A percentile compares a stretch with the other conserved stretches of the same genome.
These are phyloP conservation scores for Monopterus albus DNA, from an alignment of 2,113 vertebrate species.

Conservation along the genomic window DNA sequence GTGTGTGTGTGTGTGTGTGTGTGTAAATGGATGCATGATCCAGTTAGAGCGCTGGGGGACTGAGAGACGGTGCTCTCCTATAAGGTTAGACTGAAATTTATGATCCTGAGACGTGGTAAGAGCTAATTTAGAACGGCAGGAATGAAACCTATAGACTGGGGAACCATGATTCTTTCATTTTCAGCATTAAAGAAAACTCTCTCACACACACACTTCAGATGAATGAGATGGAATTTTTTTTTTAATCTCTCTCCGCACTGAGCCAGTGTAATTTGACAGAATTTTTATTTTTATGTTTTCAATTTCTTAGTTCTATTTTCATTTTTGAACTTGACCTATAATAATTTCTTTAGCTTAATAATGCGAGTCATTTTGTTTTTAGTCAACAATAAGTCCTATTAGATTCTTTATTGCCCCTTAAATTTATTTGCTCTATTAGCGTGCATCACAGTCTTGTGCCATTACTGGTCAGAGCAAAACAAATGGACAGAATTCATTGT, in stretches of 20 bases:
- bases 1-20: slow-evolving; percentile 36
- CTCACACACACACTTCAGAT: neutral
- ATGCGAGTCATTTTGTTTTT: too few species aligned
- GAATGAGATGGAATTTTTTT: slow-evolving; percentile 17
- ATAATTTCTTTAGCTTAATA: too few species aligned
- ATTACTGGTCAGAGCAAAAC: too few species aligned
- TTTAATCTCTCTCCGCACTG: slow-evolving; percentile 32
- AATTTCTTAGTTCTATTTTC: slow-evolving; percentile 47
- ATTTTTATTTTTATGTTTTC: slow-evolving; percentile 37
- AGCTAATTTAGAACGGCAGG: slow-evolving; percentile 84
- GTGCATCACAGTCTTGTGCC: too few species aligned
- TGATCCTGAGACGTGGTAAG: slow-evolving; percentile 83
- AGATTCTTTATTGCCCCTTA: too few species aligned
- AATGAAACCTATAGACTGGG: slow-evolving; percentile 60
- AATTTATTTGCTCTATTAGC: too few species aligned
- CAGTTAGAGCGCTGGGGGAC: slow-evolving; percentile 81
- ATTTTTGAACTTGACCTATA: slow-evolving; percentile 1
- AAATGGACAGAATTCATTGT: too few species aligned
- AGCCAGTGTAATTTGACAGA: slow-evolving; percentile 20
- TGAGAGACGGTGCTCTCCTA: slow-evolving; percentile 84
- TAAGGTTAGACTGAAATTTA: slow-evolving; percentile 87
- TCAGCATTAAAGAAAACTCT: slow-evolving; percentile 37
- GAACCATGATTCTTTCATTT: slow-evolving; percentile 69
- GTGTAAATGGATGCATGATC: slow-evolving; percentile 63
- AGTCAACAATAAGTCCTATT: too few species aligned